Percentiles rank a stretch among this genome's conserved stretches.
Conservation (phyloP, 2,888 invertebrate genomes). For the Sceliomorpha sp. region DNA sequence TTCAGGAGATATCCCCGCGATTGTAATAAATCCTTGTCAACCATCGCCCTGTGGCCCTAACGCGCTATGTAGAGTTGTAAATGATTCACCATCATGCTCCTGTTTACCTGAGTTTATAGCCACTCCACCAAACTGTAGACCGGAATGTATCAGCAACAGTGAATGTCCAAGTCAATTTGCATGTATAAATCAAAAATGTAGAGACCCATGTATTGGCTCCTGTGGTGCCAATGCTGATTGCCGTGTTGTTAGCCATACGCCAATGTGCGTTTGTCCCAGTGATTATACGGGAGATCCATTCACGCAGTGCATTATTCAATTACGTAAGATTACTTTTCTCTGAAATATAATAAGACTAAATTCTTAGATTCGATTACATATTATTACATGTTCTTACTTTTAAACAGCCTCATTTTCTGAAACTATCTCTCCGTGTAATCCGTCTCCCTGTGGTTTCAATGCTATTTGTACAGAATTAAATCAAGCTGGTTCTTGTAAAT, state of each 20-base stretch:
- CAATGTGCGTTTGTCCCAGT: constrained; percentile 82
- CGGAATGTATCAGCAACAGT: constrained; percentile 89
- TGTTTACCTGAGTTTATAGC: constrained; percentile 77
- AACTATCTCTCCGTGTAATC: constrained; percentile 83
- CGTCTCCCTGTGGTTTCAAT: constrained; percentile 88
- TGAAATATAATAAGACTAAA: not conserved
- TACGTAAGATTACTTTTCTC: constrained; percentile 77
- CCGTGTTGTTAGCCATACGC: constrained; percentile 86
- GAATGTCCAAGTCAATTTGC: constrained; percentile 87
- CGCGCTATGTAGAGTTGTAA: constrained; percentile 82
- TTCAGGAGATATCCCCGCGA: constrained; percentile 80
- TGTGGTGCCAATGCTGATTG: constrained; percentile 90
- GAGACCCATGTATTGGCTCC: constrained; percentile 90
- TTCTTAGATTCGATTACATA: not conserved
- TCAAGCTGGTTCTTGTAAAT: constrained; percentile 85
- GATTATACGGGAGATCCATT: constrained; percentile 82
- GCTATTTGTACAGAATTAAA: constrained; percentile 84
- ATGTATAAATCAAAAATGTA: constrained; percentile 88
- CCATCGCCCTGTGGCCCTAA: constrained; percentile 82
- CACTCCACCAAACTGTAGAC: constrained; percentile 86
- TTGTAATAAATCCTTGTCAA: constrained; percentile 84
- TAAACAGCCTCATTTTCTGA: constrained; percentile 7
- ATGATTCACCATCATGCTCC: constrained; percentile 78
- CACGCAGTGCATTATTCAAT: constrained; percentile 84
- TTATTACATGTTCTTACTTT: constrained; percentile 6